These are phyloP conservation scores for Crotalus adamanteus DNA, from an alignment of 2,797 vertebrate genomes.

Conservation along the genomic window DNA sequence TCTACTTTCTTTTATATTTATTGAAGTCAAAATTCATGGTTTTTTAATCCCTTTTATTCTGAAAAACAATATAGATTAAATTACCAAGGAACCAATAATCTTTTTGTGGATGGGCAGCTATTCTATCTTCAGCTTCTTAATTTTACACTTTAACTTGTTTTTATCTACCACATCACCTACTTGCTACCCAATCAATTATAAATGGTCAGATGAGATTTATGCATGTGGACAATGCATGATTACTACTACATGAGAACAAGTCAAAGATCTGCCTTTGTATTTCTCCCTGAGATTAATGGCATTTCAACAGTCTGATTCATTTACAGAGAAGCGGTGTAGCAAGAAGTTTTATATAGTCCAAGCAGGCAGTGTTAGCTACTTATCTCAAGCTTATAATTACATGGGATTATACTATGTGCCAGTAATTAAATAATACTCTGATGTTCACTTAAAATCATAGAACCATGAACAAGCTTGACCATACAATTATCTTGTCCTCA, in stretches of 20 bases:
- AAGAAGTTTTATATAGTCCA: conserved; percentile 17
- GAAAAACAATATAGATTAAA: neutral
- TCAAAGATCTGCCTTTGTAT: neutral
- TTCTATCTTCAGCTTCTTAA: neutral
- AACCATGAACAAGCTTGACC: conserved; percentile 17
- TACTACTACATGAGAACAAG: neutral
- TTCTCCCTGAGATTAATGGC: neutral
- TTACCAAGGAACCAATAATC: neutral
- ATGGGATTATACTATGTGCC: conserved; percentile 29
- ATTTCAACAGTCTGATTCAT: neutral
- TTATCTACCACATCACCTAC: neutral
- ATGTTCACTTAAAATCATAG: conserved; percentile 22
- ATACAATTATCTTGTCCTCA: neutral
- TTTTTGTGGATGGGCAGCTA: neutral
- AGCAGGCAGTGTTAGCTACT: conserved; percentile 31
- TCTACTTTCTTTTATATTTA: neutral
- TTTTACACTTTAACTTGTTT: neutral
- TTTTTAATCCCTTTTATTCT: neutral
- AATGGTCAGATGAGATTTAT: neutral
- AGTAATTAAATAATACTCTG: conserved; percentile 49
- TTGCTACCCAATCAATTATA: neutral
- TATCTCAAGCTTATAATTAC: conserved; percentile 46
- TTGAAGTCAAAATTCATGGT: neutral
- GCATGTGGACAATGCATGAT: neutral
- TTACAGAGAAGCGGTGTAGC: conserved; percentile 13